Percentiles rank a stretch among this genome's conserved stretches.
Evolutionary conservation across 2,888 invertebrate genomes (phyloP).

Genomic region (Leucophora obtusa): DNA sequence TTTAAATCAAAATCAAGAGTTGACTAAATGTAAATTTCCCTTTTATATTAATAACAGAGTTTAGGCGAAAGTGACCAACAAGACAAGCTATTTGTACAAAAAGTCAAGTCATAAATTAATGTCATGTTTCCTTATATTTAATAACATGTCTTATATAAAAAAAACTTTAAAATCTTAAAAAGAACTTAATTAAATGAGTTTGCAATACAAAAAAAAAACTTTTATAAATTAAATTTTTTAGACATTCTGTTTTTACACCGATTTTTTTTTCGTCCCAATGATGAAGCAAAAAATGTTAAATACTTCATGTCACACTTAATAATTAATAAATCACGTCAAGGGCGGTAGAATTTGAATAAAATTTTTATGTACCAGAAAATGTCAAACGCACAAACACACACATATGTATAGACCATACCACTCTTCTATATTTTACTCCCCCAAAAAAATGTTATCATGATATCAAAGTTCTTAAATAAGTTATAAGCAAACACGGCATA

Average conservation of each 20-base stretch:
- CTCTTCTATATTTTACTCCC: neutral
- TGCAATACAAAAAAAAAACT: neutral
- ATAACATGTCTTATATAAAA: constrained; percentile 16
- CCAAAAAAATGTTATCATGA: constrained; percentile 1
- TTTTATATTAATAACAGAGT: constrained; percentile 76
- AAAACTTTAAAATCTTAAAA: neutral
- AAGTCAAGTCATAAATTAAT: constrained; percentile 46
- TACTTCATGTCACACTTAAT: constrained; percentile 71
- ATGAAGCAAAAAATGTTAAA: constrained; percentile 19
- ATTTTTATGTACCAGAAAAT: constrained; percentile 64
- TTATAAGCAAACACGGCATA: constrained; percentile 53
- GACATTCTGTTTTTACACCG: constrained; percentile 7
- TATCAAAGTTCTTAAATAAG: constrained; percentile 48
- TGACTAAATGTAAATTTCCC: constrained; percentile 78
- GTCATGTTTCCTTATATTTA: constrained; percentile 32
- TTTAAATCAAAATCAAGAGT: constrained; percentile 58
- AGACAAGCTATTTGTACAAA: constrained; percentile 18
- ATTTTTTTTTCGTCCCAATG: neutral
- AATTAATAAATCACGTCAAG: constrained; percentile 75
- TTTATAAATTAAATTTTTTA: neutral
- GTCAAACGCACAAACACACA: constrained; percentile 70
- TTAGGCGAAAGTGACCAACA: constrained; percentile 14
- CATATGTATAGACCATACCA: neutral
- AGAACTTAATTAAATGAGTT: neutral
- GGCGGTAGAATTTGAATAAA: constrained; percentile 47